Evolutionary conservation across 2,888 invertebrate species (phyloP).

Genomic region (Heptascelio sp.): DNA sequence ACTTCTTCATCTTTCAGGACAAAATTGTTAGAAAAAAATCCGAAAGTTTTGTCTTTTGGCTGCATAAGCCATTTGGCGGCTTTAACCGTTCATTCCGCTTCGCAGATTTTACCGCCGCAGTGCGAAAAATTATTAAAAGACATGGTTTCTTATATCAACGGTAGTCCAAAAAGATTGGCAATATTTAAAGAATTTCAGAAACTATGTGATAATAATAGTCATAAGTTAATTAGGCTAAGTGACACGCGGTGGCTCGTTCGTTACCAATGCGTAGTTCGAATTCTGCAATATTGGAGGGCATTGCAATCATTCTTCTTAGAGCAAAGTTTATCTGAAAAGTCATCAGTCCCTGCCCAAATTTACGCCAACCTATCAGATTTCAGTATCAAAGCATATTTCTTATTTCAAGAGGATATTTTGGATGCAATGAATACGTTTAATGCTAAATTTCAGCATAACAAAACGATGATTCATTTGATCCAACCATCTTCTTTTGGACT

Average conservation of each 20-base stretch:
- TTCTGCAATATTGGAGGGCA: neutral
- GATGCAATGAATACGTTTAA: neutral
- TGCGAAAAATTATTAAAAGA: constrained; percentile 6
- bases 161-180: constrained; percentile 10
- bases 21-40: neutral
- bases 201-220: neutral
- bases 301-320: constrained; percentile 1
- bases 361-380: neutral
- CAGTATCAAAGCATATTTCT: neutral
- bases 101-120: neutral
- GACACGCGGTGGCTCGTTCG: constrained; percentile 14
- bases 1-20: constrained; percentile 1
- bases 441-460: too few species aligned
- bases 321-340: neutral
- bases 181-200: constrained; percentile 5
- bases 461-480: too few species aligned
- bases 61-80: constrained; percentile 29
- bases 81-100: neutral
- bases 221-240: neutral
- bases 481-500: neutral
- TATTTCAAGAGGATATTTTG: constrained; percentile 23
- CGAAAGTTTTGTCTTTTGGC: neutral
- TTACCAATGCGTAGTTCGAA: constrained; percentile 1
- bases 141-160: neutral
- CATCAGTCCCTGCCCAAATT: neutral